Percentiles rank a stretch among this genome's conserved stretches.
Evolutionary conservation across 2,888 invertebrate species (phyloP).

Genomic region (Ariolimax columbianus): DNA sequence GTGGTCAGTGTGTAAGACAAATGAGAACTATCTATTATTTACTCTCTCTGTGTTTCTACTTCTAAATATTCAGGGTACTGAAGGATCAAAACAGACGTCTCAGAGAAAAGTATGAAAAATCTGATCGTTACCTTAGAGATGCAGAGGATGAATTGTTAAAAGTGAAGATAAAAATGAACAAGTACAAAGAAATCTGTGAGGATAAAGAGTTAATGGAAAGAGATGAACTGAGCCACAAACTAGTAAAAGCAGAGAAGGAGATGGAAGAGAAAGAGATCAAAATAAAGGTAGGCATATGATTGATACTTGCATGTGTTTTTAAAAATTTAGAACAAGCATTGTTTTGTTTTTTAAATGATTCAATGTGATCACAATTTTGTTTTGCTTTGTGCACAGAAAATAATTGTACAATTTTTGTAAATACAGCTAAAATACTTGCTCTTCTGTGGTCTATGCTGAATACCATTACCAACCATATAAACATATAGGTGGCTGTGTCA

Average conservation of each 20-base stretch:
- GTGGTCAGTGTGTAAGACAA: too few relatives aligned
- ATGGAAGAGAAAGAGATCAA: conserved; percentile 72
- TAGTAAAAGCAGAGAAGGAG: conserved; percentile 70
- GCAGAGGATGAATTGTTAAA: conserved; percentile 75
- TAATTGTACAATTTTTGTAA: too few relatives aligned
- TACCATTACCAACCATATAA: too few relatives aligned
- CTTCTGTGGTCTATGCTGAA: too few relatives aligned
- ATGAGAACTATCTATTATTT: not conserved
- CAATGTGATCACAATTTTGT: too few relatives aligned
- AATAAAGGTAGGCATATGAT: conserved; percentile 66
- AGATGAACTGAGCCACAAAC: conserved; percentile 72
- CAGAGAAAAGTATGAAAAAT: conserved; percentile 68
- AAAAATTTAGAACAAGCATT: too few relatives aligned
- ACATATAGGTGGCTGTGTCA: too few relatives aligned
- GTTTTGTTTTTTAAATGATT: too few relatives aligned
- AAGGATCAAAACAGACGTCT: conserved; percentile 74
- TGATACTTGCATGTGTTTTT: not conserved
- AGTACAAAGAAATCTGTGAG: conserved; percentile 74
- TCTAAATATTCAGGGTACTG: conserved; percentile 50
- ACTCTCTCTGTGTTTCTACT: not conserved
- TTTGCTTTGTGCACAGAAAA: too few relatives aligned
- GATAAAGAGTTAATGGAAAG: conserved; percentile 75
- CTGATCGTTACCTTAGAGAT: conserved; percentile 73
- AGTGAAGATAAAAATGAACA: conserved; percentile 71
- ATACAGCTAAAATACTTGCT: too few relatives aligned